These are phyloP conservation scores for Nycticryphes semicollaris DNA, from an alignment of 2,113 vertebrate genomes.

Conservation along the genomic window DNA sequence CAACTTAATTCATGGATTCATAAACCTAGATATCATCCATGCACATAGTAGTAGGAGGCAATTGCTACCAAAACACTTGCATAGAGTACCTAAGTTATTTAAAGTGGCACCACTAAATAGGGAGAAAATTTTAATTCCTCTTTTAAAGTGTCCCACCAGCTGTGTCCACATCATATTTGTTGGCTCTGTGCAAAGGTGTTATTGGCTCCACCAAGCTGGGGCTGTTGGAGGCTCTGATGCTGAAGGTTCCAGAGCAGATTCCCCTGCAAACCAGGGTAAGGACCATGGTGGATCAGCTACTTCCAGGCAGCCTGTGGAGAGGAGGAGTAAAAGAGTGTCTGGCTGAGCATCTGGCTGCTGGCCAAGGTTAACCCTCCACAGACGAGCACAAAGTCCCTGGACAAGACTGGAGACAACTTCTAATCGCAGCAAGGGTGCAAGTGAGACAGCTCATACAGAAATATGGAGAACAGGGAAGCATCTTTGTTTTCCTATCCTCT, in stretches of 20 bases:
- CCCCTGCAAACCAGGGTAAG: background rate
- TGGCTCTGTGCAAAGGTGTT: background rate
- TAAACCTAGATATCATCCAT: background rate
- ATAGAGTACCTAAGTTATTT: background rate
- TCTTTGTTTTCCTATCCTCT: background rate
- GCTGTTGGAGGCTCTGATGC: background rate
- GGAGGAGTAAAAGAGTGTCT: background rate
- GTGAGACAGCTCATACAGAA: background rate
- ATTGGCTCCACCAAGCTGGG: background rate
- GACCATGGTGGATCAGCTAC: rapidly evolving
- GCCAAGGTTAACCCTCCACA: background rate
- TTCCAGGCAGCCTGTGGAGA: background rate
- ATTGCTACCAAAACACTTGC: background rate
- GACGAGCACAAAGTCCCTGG: background rate
- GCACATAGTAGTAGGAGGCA: background rate
- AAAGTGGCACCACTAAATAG: background rate
- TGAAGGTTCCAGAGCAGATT: background rate
- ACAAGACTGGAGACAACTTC: rapidly evolving
- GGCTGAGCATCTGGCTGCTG: background rate
- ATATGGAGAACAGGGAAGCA: background rate
- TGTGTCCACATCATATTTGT: rapidly evolving
- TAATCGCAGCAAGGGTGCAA: background rate
- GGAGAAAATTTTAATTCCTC: background rate
- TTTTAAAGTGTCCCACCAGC: background rate
- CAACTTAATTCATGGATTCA: background rate